These are phyloP conservation scores for Drosophila pallidifrons DNA, from an alignment of 1,140 invertebrate genomes.

Conservation along the genomic window DNA sequence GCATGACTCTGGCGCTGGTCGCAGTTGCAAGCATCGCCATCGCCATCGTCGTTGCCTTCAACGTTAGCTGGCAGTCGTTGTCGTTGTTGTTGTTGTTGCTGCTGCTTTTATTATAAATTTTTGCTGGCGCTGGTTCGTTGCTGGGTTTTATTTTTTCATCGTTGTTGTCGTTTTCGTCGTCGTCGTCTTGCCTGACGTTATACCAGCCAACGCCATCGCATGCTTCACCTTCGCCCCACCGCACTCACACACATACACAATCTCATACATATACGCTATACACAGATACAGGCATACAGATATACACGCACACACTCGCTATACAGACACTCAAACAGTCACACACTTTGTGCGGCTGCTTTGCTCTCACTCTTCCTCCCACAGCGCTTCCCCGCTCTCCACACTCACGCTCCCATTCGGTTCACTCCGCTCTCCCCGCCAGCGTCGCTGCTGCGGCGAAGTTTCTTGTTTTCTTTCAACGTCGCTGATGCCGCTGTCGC, in stretches of 20 bases:
- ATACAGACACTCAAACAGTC: slow-evolving; percentile 47
- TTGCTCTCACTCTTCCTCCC: slow-evolving; percentile 15
- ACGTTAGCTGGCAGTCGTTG: slow-evolving; percentile 34
- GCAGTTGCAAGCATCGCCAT: slow-evolving; percentile 67
- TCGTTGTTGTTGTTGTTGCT: slow-evolving; percentile 49
- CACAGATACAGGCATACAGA: slow-evolving; percentile 22
- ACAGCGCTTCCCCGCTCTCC: slow-evolving; percentile 11
- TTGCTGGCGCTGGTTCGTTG: slow-evolving; percentile 70
- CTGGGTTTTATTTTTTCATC: slow-evolving; percentile 50
- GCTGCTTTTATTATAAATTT: slow-evolving; percentile 75
- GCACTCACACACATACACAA: slow-evolving; percentile 50
- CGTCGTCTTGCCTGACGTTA: slow-evolving; percentile 66
- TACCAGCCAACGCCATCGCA: slow-evolving; percentile 71
- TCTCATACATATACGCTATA: slow-evolving; percentile 14
- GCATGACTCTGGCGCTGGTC: slow-evolving; percentile 41
- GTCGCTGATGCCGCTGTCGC: slow-evolving; percentile 47
- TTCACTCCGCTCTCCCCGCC: slow-evolving; percentile 33
- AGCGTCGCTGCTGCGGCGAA: slow-evolving; percentile 54
- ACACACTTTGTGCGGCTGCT: slow-evolving; percentile 67
- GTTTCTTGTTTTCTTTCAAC: slow-evolving; percentile 79
- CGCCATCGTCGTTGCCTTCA: slow-evolving; percentile 44
- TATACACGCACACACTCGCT: slow-evolving; percentile 7
- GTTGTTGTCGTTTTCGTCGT: slow-evolving; percentile 54
- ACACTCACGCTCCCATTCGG: slow-evolving; percentile 21
- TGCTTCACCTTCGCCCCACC: slow-evolving; percentile 80